These are phyloP conservation scores for Toxonevra muliebris DNA, from an alignment of 2,888 invertebrate genomes.

Conservation along the genomic window DNA sequence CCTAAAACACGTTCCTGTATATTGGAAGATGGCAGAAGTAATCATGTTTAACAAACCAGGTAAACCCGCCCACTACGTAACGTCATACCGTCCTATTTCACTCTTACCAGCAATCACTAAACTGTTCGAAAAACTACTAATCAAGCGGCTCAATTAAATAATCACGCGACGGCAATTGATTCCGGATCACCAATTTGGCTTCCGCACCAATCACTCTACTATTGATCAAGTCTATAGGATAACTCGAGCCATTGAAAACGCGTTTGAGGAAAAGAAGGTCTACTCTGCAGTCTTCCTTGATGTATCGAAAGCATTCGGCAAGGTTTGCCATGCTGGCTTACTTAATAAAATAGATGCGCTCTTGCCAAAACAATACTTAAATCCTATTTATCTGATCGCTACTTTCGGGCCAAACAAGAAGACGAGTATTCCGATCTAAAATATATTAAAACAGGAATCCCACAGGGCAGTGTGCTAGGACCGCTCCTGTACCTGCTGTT, in stretches of 20 bases:
- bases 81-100: too few relatives aligned
- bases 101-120: too few relatives aligned
- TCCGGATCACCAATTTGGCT: constrained; percentile 28
- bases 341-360: too few relatives aligned
- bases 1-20: too few relatives aligned
- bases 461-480: constrained; percentile 20
- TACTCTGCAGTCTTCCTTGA: constrained; percentile 31
- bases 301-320: constrained; percentile 32
- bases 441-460: constrained; percentile 8
- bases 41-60: too few relatives aligned
- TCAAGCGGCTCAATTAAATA: too few relatives aligned
- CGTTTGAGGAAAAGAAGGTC: constrained; percentile 25
- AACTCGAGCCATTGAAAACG: constrained; percentile 22
- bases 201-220: constrained; percentile 33
- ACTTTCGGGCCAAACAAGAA: constrained; percentile 17
- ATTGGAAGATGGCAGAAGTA: too few relatives aligned
- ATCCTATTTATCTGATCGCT: constrained; percentile 5
- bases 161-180: too few relatives aligned
- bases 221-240: constrained; percentile 23
- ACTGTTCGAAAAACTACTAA: too few relatives aligned
- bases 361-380: constrained; percentile 2
- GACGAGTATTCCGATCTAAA: constrained; percentile 11
- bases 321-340: not conserved
- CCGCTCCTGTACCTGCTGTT: constrained; percentile 15
- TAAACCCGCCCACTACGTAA: too few relatives aligned